A percentile compares a stretch with the other conserved stretches of the same genome.
Conservation (phyloP, 2,888 invertebrate species). For the Saturnia pavonia region DNA sequence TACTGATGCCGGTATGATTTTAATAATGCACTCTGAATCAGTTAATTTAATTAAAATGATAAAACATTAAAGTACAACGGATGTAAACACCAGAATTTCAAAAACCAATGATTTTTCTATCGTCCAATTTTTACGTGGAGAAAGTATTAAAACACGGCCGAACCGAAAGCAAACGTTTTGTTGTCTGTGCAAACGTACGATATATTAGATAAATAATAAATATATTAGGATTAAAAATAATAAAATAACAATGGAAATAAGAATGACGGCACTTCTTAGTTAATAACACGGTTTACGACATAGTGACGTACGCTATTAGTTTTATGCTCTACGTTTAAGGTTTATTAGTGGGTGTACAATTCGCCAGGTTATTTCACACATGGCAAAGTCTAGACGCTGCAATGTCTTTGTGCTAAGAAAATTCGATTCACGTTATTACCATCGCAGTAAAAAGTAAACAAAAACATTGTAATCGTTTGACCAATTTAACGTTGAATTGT, state of each 20-base stretch:
- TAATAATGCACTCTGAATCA: no score
- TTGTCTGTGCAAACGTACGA: no score
- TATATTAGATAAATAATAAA: no score
- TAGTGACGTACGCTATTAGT: conserved; percentile 73
- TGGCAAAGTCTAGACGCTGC: conserved; percentile 72
- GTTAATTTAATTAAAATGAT: no score
- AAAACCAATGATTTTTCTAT: no score
- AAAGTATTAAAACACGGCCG: no score
- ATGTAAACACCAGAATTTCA: no score
- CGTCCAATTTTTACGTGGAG: no score
- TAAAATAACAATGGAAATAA: conserved; percentile 12
- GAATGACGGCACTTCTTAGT: conserved; percentile 48
- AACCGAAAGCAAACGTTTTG: no score
- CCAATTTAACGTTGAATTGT: conserved; percentile 34
- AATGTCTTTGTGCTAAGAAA: conserved; percentile 63
- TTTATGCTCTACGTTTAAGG: conserved; percentile 73
- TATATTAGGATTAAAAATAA: background rate
- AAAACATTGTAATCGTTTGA: conserved; percentile 18
- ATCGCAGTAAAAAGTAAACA: conserved; percentile 16
- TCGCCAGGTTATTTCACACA: conserved; percentile 75
- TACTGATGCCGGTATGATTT: background rate
- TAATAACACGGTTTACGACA: conserved; percentile 72
- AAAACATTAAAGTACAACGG: no score
- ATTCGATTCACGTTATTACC: conserved; percentile 39
- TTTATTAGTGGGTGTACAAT: conserved; percentile 75